Conservation (phyloP, 2,113 vertebrate genomes). For the Muscicapa adusta region DNA sequence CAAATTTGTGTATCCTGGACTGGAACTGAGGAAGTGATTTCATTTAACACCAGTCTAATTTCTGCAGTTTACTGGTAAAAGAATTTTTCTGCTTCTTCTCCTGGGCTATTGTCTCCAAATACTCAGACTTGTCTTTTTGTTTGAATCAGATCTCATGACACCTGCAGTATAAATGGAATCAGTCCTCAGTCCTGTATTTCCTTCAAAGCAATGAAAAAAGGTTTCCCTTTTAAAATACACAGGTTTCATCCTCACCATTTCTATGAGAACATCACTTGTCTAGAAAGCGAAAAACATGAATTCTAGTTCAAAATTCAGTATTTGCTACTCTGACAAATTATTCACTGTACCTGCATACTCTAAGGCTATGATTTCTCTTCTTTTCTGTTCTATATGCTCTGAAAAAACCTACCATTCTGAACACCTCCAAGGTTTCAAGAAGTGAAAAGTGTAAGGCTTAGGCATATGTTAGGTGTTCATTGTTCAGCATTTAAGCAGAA, state of each 20-base stretch:
- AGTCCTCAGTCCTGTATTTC: not conserved
- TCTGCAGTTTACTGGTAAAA: not conserved
- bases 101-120: not conserved
- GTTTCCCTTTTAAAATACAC: not conserved
- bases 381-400: not conserved
- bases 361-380: not conserved
- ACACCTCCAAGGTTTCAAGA: not conserved
- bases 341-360: not conserved
- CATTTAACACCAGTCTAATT: not conserved
- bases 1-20: not conserved
- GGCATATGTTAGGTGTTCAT: not conserved
- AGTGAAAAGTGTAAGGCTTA: not conserved
- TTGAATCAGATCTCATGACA: not conserved
- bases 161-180: not conserved
- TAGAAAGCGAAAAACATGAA: not conserved
- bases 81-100: not conserved
- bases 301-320: not conserved
- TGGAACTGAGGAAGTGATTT: not conserved
- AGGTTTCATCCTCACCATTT: not conserved
- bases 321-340: not conserved
- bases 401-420: not conserved
- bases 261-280: not conserved
- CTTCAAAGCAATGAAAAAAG: not conserved
- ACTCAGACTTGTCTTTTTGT: not conserved
- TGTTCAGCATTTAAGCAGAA: not conserved